Percentiles rank a stretch among this genome's conserved stretches.
Evolutionary conservation across 2,797 vertebrate species (phyloP).

Genomic region (Microhierax caerulescens): DNA sequence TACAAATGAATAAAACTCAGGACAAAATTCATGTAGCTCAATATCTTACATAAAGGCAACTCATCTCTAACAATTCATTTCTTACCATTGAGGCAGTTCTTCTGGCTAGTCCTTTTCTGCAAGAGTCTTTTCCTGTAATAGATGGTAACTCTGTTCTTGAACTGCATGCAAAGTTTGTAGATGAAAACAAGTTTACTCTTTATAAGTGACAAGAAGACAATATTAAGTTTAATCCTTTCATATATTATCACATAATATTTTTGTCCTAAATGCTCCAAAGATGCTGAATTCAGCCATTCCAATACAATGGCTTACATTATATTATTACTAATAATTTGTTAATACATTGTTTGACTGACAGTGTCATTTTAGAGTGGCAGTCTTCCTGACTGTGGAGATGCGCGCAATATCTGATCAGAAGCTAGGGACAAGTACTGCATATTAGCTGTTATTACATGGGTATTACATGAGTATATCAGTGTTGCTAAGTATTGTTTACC

Average conservation of each 20-base stretch:
- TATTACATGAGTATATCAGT: not conserved
- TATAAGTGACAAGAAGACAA: not conserved
- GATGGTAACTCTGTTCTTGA: not conserved
- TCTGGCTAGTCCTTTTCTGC: not conserved
- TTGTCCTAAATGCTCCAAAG: not conserved
- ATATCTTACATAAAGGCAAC: not conserved
- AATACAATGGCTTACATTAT: not conserved
- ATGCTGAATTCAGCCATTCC: not conserved
- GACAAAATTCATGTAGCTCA: not conserved
- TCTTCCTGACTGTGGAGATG: not conserved
- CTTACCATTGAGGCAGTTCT: not conserved
- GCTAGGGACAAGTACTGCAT: not conserved
- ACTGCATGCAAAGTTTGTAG: not conserved
- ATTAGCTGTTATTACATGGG: not conserved
- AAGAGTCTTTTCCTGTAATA: not conserved
- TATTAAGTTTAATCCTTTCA: not conserved
- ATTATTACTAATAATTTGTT: not conserved
- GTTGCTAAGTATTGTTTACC: not conserved
- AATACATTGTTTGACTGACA: not conserved
- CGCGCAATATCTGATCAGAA: not conserved
- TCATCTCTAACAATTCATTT: not conserved
- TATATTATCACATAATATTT: not conserved
- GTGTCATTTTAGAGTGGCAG: not conserved
- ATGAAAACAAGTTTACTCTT: not conserved
- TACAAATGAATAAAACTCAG: not conserved